These are phyloP conservation scores for Acridotheres tristis DNA, from an alignment of 2,797 vertebrate species.

Conservation along the genomic window DNA sequence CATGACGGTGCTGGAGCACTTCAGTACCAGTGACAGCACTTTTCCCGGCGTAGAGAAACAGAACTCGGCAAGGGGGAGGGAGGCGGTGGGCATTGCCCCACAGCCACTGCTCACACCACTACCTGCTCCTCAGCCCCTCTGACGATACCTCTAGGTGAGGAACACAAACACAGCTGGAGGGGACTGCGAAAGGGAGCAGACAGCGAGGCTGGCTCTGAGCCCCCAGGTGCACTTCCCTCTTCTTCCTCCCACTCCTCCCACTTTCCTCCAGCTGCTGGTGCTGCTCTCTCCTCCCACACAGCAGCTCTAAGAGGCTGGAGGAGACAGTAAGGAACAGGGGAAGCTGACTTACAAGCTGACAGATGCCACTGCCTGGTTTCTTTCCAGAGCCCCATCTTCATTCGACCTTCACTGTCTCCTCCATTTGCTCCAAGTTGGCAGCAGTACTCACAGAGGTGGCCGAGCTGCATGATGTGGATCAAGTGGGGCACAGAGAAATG, in stretches of 20 bases:
- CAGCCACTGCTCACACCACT: background rate
- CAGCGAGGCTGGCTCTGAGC: background rate
- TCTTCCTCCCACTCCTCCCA: slow-evolving; percentile 67
- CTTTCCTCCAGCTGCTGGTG: slow-evolving; percentile 63
- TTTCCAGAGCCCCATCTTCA: slow-evolving; percentile 1
- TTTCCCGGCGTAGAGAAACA: background rate
- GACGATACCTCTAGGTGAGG: background rate
- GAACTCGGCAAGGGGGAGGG: background rate
- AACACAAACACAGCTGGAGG: background rate
- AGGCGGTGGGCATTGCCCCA: background rate
- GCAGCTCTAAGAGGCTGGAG: slow-evolving; percentile 51
- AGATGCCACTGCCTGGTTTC: slow-evolving; percentile 43
- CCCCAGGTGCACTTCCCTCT: slow-evolving; percentile 55
- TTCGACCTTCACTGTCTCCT: background rate
- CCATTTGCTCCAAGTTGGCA: background rate
- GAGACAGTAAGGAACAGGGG: slow-evolving; percentile 31
- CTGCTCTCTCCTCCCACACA: slow-evolving; percentile 67
- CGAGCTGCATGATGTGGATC: fast-evolving
- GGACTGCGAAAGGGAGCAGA: background rate
- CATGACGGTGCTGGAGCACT: background rate
- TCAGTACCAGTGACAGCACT: background rate
- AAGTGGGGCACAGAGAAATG: background rate
- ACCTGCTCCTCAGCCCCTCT: background rate
- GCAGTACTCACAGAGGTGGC: background rate
- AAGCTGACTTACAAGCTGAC: slow-evolving; percentile 27